Evolutionary conservation across 2,797 vertebrate genomes (phyloP).

Genomic region (Falco peregrinus): DNA sequence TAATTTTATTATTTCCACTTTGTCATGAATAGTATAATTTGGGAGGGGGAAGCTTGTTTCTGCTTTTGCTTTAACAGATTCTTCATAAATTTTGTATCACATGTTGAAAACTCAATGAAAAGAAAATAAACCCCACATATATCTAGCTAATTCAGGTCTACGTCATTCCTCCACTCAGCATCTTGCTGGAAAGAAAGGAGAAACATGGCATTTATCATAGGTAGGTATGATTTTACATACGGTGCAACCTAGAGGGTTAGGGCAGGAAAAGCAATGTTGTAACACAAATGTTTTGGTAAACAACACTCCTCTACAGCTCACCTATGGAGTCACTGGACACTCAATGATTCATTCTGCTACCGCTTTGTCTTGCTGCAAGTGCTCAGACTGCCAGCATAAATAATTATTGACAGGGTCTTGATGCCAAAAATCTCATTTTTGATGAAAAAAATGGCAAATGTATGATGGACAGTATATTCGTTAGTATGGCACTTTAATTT

Average conservation of each 20-base stretch:
- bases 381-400: not conserved
- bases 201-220: slow-evolving; percentile 75
- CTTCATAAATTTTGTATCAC: slow-evolving; percentile 52
- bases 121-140: slow-evolving; percentile 61
- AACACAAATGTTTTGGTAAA: slow-evolving; percentile 50
- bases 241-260: slow-evolving; percentile 42
- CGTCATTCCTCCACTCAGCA: slow-evolving; percentile 73
- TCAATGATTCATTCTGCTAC: slow-evolving; percentile 51
- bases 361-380: slow-evolving; percentile 67
- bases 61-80: slow-evolving; percentile 64
- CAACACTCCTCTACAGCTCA: slow-evolving; percentile 54
- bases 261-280: slow-evolving; percentile 5
- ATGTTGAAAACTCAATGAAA: slow-evolving; percentile 58
- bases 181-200: slow-evolving; percentile 76
- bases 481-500: not conserved
- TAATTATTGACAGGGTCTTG: not conserved
- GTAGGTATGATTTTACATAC: slow-evolving; percentile 71
- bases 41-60: slow-evolving; percentile 56
- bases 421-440: not conserved
- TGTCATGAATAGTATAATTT: not conserved
- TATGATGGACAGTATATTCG: not conserved
- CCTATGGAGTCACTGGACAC: not conserved
- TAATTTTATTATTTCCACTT: not conserved
- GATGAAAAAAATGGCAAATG: not conserved
- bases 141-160: slow-evolving; percentile 73